Conservation (phyloP, 2,888 invertebrate species). For the Troilus luridus region DNA sequence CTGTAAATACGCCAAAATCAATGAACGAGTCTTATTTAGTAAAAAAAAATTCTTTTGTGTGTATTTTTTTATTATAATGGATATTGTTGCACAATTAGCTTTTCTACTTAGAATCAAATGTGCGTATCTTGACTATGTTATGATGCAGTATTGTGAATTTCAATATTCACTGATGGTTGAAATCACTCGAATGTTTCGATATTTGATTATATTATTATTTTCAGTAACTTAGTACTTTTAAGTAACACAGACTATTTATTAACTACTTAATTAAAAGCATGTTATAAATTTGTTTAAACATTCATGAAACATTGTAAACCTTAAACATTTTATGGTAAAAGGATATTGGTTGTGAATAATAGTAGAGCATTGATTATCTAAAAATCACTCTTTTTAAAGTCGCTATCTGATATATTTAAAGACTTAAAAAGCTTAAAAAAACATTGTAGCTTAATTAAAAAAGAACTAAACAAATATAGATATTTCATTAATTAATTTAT, state of each 20-base stretch:
- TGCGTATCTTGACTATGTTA: background rate
- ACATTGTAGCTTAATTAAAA: background rate
- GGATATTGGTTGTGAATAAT: background rate
- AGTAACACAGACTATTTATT: background rate
- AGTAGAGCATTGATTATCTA: background rate
- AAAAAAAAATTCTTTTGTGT: background rate
- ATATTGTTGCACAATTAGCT: background rate
- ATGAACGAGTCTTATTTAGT: background rate
- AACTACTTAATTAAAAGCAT: background rate
- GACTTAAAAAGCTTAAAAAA: background rate
- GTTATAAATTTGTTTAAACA: too few species aligned
- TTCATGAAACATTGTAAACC: background rate
- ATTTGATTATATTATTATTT: slow-evolving; percentile 13
- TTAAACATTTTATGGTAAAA: background rate
- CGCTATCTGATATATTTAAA: background rate
- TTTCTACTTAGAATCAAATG: background rate
- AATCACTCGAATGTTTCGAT: background rate
- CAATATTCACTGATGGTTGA: background rate
- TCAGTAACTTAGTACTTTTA: background rate
- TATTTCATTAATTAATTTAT: background rate
- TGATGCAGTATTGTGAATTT: background rate
- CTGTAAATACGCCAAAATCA: background rate
- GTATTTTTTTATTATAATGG: background rate
- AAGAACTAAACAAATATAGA: background rate
- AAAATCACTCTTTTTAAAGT: background rate